Percentiles rank a stretch among this genome's conserved stretches.
These are phyloP conservation scores for Haemorhous mexicanus DNA, from an alignment of 2,113 vertebrate species.

Conservation along the genomic window DNA sequence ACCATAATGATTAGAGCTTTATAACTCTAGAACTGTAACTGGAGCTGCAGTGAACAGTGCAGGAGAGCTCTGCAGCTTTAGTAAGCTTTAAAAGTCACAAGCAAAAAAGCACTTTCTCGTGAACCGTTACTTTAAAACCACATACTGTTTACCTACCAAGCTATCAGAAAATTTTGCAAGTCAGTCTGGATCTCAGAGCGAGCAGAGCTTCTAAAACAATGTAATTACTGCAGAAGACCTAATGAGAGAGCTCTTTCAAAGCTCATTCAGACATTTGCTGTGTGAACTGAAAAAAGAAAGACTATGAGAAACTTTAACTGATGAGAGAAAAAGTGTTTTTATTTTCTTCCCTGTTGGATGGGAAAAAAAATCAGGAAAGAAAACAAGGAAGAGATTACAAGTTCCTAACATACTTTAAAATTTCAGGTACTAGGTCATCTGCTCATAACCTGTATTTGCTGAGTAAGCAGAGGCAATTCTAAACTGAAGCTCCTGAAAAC, in stretches of 20 bases:
- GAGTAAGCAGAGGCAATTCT: background rate
- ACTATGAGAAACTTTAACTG: background rate
- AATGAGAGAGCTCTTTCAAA: background rate
- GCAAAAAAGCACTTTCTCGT: background rate
- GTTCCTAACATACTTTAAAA: background rate
- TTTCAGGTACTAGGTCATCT: background rate
- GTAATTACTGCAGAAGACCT: background rate
- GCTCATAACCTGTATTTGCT: background rate
- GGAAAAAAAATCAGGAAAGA: background rate
- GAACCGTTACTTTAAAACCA: background rate
- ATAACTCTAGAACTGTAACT: background rate
- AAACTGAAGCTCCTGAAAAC: background rate
- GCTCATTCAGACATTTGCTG: background rate
- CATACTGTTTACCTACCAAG: background rate
- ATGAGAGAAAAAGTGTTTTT: background rate
- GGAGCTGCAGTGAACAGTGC: background rate
- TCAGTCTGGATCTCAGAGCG: background rate
- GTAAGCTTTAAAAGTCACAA: background rate
- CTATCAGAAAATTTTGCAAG: background rate
- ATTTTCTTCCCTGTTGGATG: background rate
- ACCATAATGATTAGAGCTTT: constrained; percentile 7
- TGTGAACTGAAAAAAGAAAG: background rate
- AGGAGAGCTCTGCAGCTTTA: background rate
- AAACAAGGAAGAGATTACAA: background rate
- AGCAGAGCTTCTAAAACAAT: background rate